phyloP scores from a whole-genome alignment of 2,113 vertebrate genomes.

The Poeciliopsis occidentalis region DNA sequence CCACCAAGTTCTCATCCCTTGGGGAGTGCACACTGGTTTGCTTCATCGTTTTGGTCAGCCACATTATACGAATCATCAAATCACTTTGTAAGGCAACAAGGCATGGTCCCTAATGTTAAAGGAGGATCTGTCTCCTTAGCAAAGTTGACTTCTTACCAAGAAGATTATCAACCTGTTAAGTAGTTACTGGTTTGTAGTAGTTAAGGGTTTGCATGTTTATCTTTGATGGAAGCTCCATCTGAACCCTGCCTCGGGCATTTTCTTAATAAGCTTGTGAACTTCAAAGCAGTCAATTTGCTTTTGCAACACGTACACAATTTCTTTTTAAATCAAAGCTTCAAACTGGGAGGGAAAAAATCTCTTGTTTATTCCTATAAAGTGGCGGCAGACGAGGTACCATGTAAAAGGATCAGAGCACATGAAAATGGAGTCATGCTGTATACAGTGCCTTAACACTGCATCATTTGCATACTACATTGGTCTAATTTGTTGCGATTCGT shows the following conservation, averaged over 20 bases:
- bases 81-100: slow-evolving; percentile 13
- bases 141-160: slow-evolving; percentile 1
- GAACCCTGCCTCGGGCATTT: slow-evolving; percentile 41
- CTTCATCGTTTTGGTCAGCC: too few species aligned
- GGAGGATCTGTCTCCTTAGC: not conserved
- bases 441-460: not conserved
- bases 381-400: slow-evolving; percentile 19
- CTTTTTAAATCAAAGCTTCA: slow-evolving; percentile 44
- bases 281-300: slow-evolving; percentile 61
- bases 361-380: slow-evolving; percentile 38
- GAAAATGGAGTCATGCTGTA: slow-evolving; percentile 44
- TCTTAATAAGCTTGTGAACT: slow-evolving; percentile 56
- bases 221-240: slow-evolving; percentile 50
- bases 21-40: too few species aligned
- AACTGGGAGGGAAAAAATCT: slow-evolving; percentile 3
- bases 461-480: slow-evolving; percentile 5
- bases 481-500: slow-evolving; percentile 3
- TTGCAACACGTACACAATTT: slow-evolving; percentile 37
- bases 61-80: too few species aligned
- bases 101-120: not conserved
- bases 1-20: too few species aligned
- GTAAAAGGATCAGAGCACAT: slow-evolving; percentile 11
- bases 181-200: slow-evolving; percentile 19
- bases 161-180: slow-evolving; percentile 15
- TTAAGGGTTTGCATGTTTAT: slow-evolving; percentile 39